Evolutionary conservation across 2,888 invertebrate genomes (phyloP).

Genomic region (Sinelater perroti): DNA sequence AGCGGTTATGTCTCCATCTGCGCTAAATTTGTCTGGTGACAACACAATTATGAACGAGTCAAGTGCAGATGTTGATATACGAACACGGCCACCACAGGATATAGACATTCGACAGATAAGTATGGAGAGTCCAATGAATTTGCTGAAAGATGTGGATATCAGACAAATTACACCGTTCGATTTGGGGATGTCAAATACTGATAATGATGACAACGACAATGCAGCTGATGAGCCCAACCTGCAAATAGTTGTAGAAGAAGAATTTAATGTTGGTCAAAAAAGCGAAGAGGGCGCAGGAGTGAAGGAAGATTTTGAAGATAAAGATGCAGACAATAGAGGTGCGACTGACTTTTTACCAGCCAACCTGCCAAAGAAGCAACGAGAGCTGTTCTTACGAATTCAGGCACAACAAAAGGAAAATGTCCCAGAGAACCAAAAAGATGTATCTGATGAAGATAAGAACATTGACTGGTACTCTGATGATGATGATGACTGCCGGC

Average conservation of each 20-base stretch:
- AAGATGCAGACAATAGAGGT: background rate
- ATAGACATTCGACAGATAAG: constrained; percentile 31
- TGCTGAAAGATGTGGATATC: constrained; percentile 60
- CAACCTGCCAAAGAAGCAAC: constrained; percentile 71
- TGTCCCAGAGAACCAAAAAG: constrained; percentile 54
- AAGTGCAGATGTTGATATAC: constrained; percentile 50
- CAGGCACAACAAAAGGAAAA: constrained; percentile 71
- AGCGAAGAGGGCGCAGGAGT: constrained; percentile 4
- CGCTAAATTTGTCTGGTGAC: background rate
- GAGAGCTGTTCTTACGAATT: constrained; percentile 72
- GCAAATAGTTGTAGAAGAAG: constrained; percentile 26
- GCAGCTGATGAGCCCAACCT: constrained; percentile 40
- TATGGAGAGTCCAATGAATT: constrained; percentile 37
- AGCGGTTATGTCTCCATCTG: constrained; percentile 17
- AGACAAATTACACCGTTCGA: constrained; percentile 54
- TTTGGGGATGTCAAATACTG: constrained; percentile 22
- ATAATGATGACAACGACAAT: constrained; percentile 35
- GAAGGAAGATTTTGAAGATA: constrained; percentile 5
- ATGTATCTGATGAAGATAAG: constrained; percentile 37
- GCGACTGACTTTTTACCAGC: constrained; percentile 60
- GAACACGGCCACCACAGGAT: constrained; percentile 34
- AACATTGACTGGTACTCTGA: constrained; percentile 76
- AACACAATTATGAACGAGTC: constrained; percentile 47
- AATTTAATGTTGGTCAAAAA: background rate
- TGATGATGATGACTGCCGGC: constrained; percentile 68